A percentile compares a stretch with the other conserved stretches of the same genome.
Conservation (phyloP, 2,888 invertebrate genomes). For the Cremastinae sp. region DNA sequence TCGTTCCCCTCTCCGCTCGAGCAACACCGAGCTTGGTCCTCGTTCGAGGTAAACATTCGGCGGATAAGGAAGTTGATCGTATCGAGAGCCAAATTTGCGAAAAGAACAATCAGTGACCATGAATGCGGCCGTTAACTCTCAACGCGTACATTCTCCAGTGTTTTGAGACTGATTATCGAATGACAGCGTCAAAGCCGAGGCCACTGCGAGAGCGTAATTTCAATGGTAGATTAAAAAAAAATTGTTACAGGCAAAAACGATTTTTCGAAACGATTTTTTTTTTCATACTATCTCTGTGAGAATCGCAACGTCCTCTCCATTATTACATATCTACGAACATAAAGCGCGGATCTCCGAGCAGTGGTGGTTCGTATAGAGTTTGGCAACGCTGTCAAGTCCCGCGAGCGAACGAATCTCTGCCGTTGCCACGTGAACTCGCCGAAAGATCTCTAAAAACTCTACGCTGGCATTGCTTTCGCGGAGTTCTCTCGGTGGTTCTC, state of each 20-base stretch:
- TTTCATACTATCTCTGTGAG: not conserved
- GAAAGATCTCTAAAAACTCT: conserved; percentile 60
- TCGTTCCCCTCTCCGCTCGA: conserved; percentile 26
- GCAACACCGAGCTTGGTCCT: conserved; percentile 10
- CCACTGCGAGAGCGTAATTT: too few relatives aligned
- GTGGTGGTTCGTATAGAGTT: conserved; percentile 22
- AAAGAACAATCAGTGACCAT: conserved; percentile 3
- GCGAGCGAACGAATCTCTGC: conserved; percentile 61
- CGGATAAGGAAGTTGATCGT: not conserved
- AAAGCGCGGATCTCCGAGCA: not conserved
- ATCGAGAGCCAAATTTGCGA: not conserved
- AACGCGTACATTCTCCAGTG: not conserved
- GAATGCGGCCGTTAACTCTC: conserved; percentile 6
- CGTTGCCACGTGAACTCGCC: conserved; percentile 65
- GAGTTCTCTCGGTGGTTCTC: conserved; percentile 53
- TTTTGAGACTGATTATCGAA: too few relatives aligned
- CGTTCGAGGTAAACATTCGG: not conserved
- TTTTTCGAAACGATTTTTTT: not conserved
- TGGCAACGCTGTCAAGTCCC: conserved; percentile 60
- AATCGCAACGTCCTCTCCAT: conserved; percentile 12
- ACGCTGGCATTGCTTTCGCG: conserved; percentile 48
- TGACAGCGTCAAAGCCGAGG: too few relatives aligned
- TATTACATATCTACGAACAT: conserved; percentile 17
- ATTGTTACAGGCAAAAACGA: too few relatives aligned
- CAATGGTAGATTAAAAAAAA: too few relatives aligned